phyloP scores from a whole-genome alignment of 2,888 invertebrate species.

The Sinotaia quadrata region DNA sequence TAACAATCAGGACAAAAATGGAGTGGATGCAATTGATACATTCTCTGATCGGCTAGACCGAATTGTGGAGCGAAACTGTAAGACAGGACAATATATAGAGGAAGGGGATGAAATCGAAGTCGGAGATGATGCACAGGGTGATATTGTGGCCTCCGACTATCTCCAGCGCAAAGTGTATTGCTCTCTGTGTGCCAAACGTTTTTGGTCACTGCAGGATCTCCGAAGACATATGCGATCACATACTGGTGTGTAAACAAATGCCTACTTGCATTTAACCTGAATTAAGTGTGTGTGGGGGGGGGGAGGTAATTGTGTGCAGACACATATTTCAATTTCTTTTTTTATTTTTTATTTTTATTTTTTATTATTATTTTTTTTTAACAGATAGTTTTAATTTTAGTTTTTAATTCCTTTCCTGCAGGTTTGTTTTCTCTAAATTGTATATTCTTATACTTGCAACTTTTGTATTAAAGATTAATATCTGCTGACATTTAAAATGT shows the following conservation, averaged over 20 bases:
- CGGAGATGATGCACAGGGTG: constrained; percentile 44
- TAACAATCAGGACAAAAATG: constrained; percentile 43
- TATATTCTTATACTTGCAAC: background rate
- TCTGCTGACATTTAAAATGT: no score
- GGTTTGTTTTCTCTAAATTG: background rate
- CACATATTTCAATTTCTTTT: background rate
- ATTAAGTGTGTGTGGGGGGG: no score
- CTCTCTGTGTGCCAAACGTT: constrained; percentile 92
- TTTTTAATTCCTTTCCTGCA: background rate
- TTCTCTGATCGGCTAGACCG: constrained; percentile 65
- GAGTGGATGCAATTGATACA: constrained; percentile 57
- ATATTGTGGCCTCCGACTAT: constrained; percentile 55
- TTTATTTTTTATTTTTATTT: background rate
- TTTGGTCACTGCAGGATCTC: constrained; percentile 95
- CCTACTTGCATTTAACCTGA: no score
- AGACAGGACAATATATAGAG: constrained; percentile 51
- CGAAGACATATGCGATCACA: constrained; percentile 95
- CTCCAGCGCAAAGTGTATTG: constrained; percentile 73
- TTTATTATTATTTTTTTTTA: no score
- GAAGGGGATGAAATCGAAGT: constrained; percentile 37
- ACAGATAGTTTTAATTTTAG: background rate
- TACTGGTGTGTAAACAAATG: constrained; percentile 63
- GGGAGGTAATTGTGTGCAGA: no score
- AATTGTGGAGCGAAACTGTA: constrained; percentile 58
- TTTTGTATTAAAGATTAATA: no score